These are phyloP conservation scores for Sciurus vulgaris DNA, from an alignment of 2,797 vertebrate species.

Conservation along the genomic window DNA sequence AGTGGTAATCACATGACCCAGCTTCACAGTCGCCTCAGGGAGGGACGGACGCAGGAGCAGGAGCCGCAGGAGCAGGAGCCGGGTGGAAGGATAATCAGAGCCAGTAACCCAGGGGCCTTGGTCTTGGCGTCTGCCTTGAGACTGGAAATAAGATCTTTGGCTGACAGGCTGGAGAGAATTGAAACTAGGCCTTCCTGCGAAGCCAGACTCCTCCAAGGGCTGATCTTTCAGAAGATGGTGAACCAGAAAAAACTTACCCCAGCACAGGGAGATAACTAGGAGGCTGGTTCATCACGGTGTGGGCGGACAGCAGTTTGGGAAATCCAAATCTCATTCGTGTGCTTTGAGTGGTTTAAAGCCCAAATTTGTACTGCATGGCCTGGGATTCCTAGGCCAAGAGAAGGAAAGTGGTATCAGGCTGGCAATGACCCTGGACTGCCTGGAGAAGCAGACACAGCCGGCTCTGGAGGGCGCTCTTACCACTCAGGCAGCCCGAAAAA, in stretches of 20 bases:
- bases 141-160: background rate
- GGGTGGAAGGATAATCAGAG: background rate
- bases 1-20: background rate
- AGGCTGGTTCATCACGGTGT: background rate
- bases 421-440: background rate
- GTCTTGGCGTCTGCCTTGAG: background rate
- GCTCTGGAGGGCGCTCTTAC: background rate
- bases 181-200: background rate
- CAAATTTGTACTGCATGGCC: background rate
- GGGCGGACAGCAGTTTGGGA: background rate
- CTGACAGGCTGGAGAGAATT: background rate
- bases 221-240: background rate
- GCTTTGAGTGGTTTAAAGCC: background rate
- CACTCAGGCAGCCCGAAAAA: fast-evolving
- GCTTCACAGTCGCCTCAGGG: background rate
- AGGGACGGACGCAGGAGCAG: background rate
- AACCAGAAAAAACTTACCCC: background rate
- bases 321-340: background rate
- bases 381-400: background rate
- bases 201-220: background rate
- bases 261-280: background rate
- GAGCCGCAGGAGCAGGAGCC: background rate
- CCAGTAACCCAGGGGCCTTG: background rate
- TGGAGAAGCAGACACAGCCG: background rate
- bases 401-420: background rate